These are phyloP conservation scores for Acanthosepion lycidas DNA, from an alignment of 2,888 invertebrate species.

Conservation along the genomic window DNA sequence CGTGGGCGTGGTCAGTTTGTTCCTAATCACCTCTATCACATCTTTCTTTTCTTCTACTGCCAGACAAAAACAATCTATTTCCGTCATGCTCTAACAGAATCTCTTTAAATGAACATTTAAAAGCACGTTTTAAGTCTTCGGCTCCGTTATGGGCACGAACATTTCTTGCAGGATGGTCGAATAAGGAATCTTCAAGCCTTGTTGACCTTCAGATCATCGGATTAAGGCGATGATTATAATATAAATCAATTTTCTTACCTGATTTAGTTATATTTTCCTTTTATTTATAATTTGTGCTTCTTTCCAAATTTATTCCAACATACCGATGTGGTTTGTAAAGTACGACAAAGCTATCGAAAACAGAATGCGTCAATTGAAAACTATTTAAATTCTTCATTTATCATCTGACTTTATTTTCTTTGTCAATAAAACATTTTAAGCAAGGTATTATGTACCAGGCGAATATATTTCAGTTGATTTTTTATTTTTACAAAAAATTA, in stretches of 20 bases:
- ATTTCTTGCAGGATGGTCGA: not conserved
- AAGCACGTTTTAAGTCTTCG: not conserved
- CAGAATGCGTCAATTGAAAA: not conserved
- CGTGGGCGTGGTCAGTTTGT: not conserved
- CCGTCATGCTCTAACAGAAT: not conserved
- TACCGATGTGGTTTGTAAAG: not conserved
- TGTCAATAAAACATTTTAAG: no score
- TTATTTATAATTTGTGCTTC: not conserved
- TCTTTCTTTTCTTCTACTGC: not conserved
- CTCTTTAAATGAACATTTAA: not conserved
- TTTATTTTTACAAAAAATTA: no score
- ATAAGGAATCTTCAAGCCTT: not conserved
- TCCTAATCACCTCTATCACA: not conserved
- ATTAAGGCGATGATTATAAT: not conserved
- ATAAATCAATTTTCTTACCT: not conserved
- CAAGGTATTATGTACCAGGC: no score
- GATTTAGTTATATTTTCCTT: not conserved
- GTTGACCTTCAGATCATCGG: not conserved
- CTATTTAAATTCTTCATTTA: no score
- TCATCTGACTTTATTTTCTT: no score
- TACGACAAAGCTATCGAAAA: not conserved
- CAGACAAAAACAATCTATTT: constrained; percentile 33
- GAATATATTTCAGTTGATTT: no score
- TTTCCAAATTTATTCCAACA: not conserved
- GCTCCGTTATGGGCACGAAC: not conserved